A percentile compares a stretch with the other conserved stretches of the same genome.
phyloP scores from a whole-genome alignment of 2,113 vertebrate species.

The Tragulus kanchil region DNA sequence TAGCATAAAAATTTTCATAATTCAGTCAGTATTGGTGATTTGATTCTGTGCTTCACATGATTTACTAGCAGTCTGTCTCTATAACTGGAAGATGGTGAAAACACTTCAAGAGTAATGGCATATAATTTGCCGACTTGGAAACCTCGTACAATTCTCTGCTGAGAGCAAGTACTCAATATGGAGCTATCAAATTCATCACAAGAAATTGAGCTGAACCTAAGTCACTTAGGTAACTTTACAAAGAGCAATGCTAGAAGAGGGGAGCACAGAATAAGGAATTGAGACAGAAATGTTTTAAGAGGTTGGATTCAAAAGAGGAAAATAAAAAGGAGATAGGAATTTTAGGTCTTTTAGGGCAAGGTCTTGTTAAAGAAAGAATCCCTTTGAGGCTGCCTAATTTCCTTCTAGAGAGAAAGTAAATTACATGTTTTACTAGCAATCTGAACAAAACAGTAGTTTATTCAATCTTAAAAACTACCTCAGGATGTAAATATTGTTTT shows the following conservation, averaged over 20 bases:
- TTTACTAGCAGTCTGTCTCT: neutral
- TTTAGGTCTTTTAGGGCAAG: neutral
- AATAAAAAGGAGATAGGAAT: neutral
- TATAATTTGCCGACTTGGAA: neutral
- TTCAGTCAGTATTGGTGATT: neutral
- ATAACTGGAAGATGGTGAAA: slow-evolving; percentile 13
- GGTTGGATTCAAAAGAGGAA: neutral
- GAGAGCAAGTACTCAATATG: neutral
- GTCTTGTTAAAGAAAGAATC: neutral
- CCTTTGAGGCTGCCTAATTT: neutral
- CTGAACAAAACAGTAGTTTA: neutral
- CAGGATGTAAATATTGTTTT: neutral
- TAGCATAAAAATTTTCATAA: neutral
- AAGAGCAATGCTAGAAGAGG: neutral
- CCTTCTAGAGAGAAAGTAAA: neutral
- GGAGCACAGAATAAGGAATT: neutral
- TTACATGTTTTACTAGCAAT: neutral
- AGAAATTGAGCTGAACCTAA: neutral
- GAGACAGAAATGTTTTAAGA: neutral
- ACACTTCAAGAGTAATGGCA: slow-evolving; percentile 5
- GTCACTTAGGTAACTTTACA: neutral
- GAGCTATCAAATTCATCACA: slow-evolving; percentile 26
- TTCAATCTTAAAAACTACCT: neutral
- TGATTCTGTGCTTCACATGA: neutral
- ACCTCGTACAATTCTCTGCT: neutral